Percentiles rank a stretch among this genome's conserved stretches.
phyloP scores from a whole-genome alignment of 2,888 invertebrate species.

The Eutolmus rufibarbis region DNA sequence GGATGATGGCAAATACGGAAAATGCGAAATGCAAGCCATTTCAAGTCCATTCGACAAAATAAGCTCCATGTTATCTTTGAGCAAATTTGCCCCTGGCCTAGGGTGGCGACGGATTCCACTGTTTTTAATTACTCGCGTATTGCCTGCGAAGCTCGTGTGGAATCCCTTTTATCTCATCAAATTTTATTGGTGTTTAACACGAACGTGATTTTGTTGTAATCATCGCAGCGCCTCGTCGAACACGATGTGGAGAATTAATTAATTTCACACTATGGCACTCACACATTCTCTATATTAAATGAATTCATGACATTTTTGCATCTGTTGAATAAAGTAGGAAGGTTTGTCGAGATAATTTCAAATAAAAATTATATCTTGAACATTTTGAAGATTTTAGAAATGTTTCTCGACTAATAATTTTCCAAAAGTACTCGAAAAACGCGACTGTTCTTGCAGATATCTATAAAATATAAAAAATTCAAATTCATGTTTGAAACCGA shows the following conservation, averaged over 20 bases:
- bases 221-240: not conserved
- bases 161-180: not conserved
- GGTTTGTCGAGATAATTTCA: not conserved
- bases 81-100: not conserved
- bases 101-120: not conserved
- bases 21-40: not conserved
- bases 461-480: too few relatives aligned
- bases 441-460: too few relatives aligned
- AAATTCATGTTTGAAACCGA: too few relatives aligned
- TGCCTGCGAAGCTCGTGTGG: not conserved
- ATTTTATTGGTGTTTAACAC: not conserved
- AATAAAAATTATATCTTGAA: too few relatives aligned
- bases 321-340: too few relatives aligned
- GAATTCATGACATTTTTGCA: not conserved
- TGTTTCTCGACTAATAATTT: too few relatives aligned
- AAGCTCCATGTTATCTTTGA: not conserved
- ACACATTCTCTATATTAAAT: not conserved
- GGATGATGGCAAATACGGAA: not conserved
- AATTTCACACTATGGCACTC: not conserved
- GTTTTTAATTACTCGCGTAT: not conserved
- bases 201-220: not conserved
- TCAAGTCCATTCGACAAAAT: not conserved
- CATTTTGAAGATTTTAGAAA: too few relatives aligned
- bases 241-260: not conserved
- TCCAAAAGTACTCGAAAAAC: too few relatives aligned